Percentiles rank a stretch among this genome's conserved stretches.
phyloP scores from a whole-genome alignment of 2,113 vertebrate species.

The Pelmatolapia mariae region DNA sequence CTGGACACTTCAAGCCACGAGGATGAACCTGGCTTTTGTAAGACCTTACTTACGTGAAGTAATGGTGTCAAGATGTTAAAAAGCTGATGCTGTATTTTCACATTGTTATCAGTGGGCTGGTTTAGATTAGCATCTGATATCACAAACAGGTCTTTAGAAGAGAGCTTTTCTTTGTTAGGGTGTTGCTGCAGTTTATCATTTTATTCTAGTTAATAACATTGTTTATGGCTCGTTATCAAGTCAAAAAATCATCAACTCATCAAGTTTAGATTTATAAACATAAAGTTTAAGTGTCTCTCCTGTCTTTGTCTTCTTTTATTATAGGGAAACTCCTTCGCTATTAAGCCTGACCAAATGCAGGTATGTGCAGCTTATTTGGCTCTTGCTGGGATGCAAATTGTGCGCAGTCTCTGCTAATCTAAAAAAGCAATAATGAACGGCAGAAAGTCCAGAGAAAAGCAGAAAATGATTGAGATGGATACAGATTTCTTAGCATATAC shows the following conservation, averaged over 20 bases:
- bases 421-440: not conserved
- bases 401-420: not conserved
- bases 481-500: not conserved
- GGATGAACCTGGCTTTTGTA: conserved; percentile 93
- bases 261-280: not conserved
- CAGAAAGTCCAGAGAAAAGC: not conserved
- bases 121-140: not conserved
- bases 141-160: not conserved
- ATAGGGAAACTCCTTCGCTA: conserved; percentile 78
- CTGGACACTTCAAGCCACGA: conserved; percentile 93
- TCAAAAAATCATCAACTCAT: not conserved
- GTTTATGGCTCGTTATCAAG: not conserved
- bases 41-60: conserved; percentile 41
- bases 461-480: not conserved
- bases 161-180: not conserved
- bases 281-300: not conserved
- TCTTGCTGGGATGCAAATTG: not conserved
- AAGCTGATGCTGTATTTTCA: not conserved
- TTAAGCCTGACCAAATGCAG: conserved; percentile 98
- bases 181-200: not conserved
- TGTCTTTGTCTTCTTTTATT: not conserved
- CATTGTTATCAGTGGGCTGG: not conserved
- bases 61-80: not conserved
- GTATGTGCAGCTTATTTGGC: conserved; percentile 41
- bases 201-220: not conserved